A percentile compares a stretch with the other conserved stretches of the same genome.
Conservation (phyloP, 2,888 invertebrate species). For the Eupeodes luniger region DNA sequence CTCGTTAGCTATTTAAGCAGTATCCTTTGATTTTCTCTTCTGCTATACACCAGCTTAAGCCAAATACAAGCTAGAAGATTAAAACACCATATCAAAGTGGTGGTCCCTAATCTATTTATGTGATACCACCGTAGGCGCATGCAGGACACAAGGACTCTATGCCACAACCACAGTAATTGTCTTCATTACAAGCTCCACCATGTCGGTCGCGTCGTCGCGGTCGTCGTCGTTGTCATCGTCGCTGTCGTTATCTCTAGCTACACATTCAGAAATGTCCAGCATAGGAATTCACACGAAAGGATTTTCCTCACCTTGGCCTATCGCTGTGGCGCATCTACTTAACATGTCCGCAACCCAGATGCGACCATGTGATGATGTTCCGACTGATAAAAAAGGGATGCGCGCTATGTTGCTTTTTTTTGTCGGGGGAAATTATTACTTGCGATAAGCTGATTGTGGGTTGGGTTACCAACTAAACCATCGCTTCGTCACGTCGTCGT, state of each 20-base stretch:
- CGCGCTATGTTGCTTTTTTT: constrained; percentile 54
- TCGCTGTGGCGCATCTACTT: constrained; percentile 67
- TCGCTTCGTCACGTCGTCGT: constrained; percentile 26
- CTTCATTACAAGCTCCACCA: constrained; percentile 69
- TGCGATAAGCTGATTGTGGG: constrained; percentile 75
- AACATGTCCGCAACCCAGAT: constrained; percentile 73
- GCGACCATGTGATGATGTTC: constrained; percentile 71
- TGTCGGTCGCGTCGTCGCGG: too few relatives aligned
- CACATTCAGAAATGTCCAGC: constrained; percentile 59
- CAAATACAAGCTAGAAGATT: not conserved
- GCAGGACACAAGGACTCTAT: constrained; percentile 53
- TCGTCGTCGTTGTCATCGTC: constrained; percentile 44
- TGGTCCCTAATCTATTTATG: constrained; percentile 13
- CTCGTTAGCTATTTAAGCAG: not conserved
- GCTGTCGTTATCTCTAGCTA: constrained; percentile 54
- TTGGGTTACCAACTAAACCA: constrained; percentile 60
- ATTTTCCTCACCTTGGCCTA: constrained; percentile 60
- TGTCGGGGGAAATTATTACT: constrained; percentile 69
- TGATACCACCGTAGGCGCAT: constrained; percentile 12
- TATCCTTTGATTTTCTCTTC: not conserved
- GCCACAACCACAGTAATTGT: constrained; percentile 60
- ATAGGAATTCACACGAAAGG: constrained; percentile 60
- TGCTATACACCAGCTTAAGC: too few relatives aligned
- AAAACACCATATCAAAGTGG: constrained; percentile 9
- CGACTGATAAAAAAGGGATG: constrained; percentile 65